A percentile compares a stretch with the other conserved stretches of the same genome.
These are phyloP conservation scores for Myopa testacea DNA, from an alignment of 2,888 invertebrate genomes.

Conservation along the genomic window DNA sequence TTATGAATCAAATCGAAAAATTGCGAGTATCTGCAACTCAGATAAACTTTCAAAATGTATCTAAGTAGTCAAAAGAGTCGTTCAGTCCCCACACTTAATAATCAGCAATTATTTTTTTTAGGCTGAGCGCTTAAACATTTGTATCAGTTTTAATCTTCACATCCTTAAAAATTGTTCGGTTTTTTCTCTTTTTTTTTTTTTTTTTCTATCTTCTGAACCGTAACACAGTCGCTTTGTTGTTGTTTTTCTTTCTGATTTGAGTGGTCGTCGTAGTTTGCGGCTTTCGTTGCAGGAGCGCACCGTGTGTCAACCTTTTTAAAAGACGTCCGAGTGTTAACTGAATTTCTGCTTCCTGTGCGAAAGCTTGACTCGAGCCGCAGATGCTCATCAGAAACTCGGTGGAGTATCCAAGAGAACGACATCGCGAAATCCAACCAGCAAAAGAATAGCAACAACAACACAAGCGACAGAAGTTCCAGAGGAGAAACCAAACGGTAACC, in stretches of 20 bases:
- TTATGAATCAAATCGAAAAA: too few relatives aligned
- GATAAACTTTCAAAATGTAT: too few relatives aligned
- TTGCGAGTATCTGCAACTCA: too few relatives aligned
- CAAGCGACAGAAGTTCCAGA: background rate
- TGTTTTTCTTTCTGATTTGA: constrained; percentile 2
- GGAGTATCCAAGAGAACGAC: constrained; percentile 43
- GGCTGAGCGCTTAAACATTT: too few relatives aligned
- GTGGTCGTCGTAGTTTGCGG: background rate
- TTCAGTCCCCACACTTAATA: too few relatives aligned
- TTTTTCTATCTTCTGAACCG: background rate
- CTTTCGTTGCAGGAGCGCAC: constrained; percentile 11
- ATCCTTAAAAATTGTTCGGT: background rate
- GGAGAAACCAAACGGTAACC: constrained; percentile 1
- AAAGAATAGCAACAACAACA: constrained; percentile 7
- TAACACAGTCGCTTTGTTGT: background rate
- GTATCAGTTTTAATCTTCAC: background rate
- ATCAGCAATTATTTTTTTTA: too few relatives aligned
- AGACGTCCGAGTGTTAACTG: constrained; percentile 62
- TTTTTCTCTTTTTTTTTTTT: background rate
- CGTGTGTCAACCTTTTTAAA: constrained; percentile 51
- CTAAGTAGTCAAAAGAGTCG: too few relatives aligned
- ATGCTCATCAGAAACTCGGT: constrained; percentile 48
- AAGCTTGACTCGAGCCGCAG: constrained; percentile 49
- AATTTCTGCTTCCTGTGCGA: constrained; percentile 57
- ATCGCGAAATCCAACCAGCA: background rate